A percentile compares a stretch with the other conserved stretches of the same genome.
These are phyloP conservation scores for Holotrichia oblita DNA, from an alignment of 1,140 invertebrate genomes.

Conservation along the genomic window DNA sequence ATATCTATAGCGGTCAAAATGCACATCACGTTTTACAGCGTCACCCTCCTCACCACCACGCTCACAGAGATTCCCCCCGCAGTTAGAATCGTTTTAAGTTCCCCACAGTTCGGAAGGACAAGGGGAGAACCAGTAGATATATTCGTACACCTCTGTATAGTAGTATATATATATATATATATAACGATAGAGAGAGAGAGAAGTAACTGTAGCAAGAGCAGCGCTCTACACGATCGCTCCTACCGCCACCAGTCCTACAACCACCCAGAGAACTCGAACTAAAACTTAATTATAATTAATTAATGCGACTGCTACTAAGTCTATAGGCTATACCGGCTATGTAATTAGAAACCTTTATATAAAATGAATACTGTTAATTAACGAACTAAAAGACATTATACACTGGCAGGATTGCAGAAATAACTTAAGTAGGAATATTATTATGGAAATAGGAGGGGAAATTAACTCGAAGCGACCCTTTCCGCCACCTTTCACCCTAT, in stretches of 20 bases:
- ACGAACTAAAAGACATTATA: conserved; percentile 68
- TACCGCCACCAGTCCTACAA: conserved; percentile 42
- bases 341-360: conserved; percentile 71
- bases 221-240: conserved; percentile 52
- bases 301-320: conserved; percentile 70
- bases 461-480: conserved; percentile 24
- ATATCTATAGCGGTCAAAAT: conserved; percentile 63
- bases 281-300: conserved; percentile 84
- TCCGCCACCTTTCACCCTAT: background rate
- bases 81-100: background rate
- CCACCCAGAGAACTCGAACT: conserved; percentile 70
- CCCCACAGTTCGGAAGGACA: conserved; percentile 20
- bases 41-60: background rate
- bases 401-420: conserved; percentile 60
- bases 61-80: background rate
- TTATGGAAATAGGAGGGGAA: conserved; percentile 50
- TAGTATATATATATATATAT: too few relatives aligned
- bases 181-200: background rate
- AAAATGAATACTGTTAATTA: conserved; percentile 70
- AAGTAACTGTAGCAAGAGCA: conserved; percentile 53
- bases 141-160: too few relatives aligned
- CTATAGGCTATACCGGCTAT: conserved; percentile 62
- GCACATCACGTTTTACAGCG: conserved; percentile 60
- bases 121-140: too few relatives aligned
- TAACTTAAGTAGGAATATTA: conserved; percentile 58